These are phyloP conservation scores for Ormia ochracea DNA, from an alignment of 2,888 invertebrate genomes.

Conservation along the genomic window DNA sequence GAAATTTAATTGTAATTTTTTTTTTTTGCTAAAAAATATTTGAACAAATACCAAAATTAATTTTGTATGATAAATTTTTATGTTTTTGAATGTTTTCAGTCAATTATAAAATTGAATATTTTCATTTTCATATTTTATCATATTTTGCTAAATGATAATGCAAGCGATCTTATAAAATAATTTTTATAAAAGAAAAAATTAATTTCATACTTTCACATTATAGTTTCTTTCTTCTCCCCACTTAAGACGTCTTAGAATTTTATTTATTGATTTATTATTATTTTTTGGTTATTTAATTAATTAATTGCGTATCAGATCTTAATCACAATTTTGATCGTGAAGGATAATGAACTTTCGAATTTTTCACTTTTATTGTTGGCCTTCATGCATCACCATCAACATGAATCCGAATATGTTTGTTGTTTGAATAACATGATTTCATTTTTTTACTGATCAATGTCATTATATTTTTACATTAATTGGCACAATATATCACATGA, in stretches of 20 bases:
- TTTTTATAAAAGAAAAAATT: neutral
- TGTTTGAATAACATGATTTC: neutral
- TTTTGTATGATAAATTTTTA: constrained; percentile 50
- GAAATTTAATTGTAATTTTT: neutral
- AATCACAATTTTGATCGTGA: constrained; percentile 19
- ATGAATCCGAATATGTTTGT: neutral
- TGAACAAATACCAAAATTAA: constrained; percentile 46
- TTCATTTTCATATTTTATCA: constrained; percentile 37
- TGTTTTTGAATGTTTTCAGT: constrained; percentile 58
- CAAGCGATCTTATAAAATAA: neutral
- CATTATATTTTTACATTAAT: constrained; percentile 17
- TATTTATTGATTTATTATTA: no score
- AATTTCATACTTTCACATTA: neutral
- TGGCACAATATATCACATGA: neutral
- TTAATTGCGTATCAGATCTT: constrained; percentile 3
- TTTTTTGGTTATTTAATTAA: no score
- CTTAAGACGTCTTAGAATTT: neutral
- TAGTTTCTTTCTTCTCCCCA: neutral
- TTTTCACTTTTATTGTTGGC: constrained; percentile 17
- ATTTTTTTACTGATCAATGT: constrained; percentile 28
- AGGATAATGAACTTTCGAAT: neutral
- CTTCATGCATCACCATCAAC: constrained; percentile 10
- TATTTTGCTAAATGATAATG: neutral
- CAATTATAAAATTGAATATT: constrained; percentile 47
- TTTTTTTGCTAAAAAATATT: neutral